phyloP scores from a whole-genome alignment of 1,140 invertebrate species.

The Drosophila ambigua region DNA sequence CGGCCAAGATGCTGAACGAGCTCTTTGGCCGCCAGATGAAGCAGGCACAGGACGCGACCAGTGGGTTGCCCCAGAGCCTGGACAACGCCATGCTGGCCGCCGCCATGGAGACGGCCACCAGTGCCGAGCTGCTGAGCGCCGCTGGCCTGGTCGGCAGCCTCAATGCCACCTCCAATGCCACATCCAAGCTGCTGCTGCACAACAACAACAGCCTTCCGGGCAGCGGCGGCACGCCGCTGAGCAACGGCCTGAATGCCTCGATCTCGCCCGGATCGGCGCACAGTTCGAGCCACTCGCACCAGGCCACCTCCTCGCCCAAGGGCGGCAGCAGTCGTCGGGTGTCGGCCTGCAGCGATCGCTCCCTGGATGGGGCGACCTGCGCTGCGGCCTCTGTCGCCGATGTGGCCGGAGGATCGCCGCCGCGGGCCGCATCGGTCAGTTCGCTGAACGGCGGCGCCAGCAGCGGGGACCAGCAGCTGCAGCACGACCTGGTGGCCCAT shows the following conservation, averaged over 20 bases:
- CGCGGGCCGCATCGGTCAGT: constrained; percentile 69
- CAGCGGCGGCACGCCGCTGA: constrained; percentile 56
- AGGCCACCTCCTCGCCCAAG: constrained; percentile 41
- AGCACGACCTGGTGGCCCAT: constrained; percentile 89
- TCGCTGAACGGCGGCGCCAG: constrained; percentile 69
- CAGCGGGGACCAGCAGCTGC: constrained; percentile 80
- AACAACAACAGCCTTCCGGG: constrained; percentile 54
- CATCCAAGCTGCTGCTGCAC: constrained; percentile 60
- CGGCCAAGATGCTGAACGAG: constrained; percentile 93
- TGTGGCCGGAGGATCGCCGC: constrained; percentile 57
- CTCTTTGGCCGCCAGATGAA: constrained; percentile 90
- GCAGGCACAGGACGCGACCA: constrained; percentile 88
- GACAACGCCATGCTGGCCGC: constrained; percentile 83
- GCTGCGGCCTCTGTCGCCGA: constrained; percentile 37
- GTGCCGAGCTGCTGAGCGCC: constrained; percentile 73
- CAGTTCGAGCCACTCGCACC: constrained; percentile 48
- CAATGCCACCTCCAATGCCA: constrained; percentile 56
- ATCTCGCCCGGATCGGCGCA: constrained; percentile 65
- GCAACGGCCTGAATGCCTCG: constrained; percentile 64
- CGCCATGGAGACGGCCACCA: constrained; percentile 83
- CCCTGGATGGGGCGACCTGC: constrained; percentile 46
- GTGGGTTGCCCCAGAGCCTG: constrained; percentile 84
- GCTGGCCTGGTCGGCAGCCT: constrained; percentile 64
- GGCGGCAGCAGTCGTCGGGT: constrained; percentile 55
- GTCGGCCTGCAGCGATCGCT: constrained; percentile 78